Evolutionary conservation across 2,113 vertebrate species (phyloP).

Genomic region (Ptyas mucosa): DNA sequence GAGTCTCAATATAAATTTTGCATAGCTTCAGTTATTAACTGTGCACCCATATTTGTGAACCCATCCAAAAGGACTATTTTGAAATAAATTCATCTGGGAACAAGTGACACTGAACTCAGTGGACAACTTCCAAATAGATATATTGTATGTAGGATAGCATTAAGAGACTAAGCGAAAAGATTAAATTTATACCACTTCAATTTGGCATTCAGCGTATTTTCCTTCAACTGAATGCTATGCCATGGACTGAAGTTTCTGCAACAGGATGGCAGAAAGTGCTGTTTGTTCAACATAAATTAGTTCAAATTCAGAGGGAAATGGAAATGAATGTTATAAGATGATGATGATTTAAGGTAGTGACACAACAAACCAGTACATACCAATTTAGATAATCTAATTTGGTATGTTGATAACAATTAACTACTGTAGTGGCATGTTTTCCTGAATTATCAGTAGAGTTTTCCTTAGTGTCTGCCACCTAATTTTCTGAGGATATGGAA

Average conservation of each 20-base stretch:
- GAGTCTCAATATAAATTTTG: neutral
- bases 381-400: too few relatives aligned
- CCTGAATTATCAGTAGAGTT: neutral
- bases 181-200: neutral
- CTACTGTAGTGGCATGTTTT: neutral
- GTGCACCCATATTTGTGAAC: neutral
- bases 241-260: neutral
- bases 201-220: neutral
- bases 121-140: neutral
- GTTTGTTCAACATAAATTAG: neutral
- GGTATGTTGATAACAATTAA: too few relatives aligned
- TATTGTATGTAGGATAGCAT: too few relatives aligned
- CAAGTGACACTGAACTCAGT: neutral
- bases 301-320: neutral
- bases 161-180: neutral
- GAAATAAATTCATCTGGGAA: neutral
- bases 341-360: neutral
- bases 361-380: too few relatives aligned
- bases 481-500: neutral
- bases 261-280: neutral
- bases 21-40: neutral
- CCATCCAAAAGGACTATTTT: neutral
- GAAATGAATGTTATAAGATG: neutral
- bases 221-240: neutral
- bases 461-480: neutral